These are phyloP conservation scores for Drosophila asahinai DNA, from an alignment of 1,140 invertebrate genomes.

Conservation along the genomic window DNA sequence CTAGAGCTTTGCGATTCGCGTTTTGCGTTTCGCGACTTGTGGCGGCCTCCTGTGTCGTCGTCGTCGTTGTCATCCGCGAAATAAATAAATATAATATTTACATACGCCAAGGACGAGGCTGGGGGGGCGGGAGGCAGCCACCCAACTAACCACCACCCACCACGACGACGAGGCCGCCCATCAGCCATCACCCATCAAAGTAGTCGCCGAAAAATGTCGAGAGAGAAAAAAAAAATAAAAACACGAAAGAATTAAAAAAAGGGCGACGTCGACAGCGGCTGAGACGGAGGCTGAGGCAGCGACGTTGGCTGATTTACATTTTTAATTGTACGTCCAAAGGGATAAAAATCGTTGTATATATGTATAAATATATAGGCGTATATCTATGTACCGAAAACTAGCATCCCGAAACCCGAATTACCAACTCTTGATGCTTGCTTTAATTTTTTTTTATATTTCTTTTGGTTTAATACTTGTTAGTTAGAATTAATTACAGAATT, in stretches of 20 bases:
- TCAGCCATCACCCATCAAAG: conserved; percentile 33
- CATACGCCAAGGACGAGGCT: conserved; percentile 10
- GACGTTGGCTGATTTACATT: conserved; percentile 76
- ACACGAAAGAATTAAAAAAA: conserved; percentile 40
- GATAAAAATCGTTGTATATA: conserved; percentile 17
- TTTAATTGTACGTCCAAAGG: conserved; percentile 73
- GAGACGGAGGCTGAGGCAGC: conserved; percentile 12
- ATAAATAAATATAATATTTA: conserved; percentile 57
- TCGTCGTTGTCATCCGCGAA: conserved; percentile 37
- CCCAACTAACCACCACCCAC: conserved; percentile 43
- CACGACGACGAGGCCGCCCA: conserved; percentile 1
- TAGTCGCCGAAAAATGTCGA: conserved; percentile 40
- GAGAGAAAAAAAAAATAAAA: conserved; percentile 9
- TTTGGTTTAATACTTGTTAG: neutral
- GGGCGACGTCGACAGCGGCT: conserved; percentile 9
- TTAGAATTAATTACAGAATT: no score
- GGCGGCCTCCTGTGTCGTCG: neutral
- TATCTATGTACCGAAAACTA: conserved; percentile 19
- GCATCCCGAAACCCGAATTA: neutral
- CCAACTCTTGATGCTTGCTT: neutral
- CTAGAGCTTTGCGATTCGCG: neutral
- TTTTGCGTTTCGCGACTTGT: neutral
- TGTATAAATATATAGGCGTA: neutral
- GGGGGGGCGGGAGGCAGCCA: neutral
- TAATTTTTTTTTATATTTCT: neutral